Percentiles rank a stretch among this genome's conserved stretches.
Evolutionary conservation across 2,797 vertebrate species (phyloP).

Genomic region (Monodelphis domestica): DNA sequence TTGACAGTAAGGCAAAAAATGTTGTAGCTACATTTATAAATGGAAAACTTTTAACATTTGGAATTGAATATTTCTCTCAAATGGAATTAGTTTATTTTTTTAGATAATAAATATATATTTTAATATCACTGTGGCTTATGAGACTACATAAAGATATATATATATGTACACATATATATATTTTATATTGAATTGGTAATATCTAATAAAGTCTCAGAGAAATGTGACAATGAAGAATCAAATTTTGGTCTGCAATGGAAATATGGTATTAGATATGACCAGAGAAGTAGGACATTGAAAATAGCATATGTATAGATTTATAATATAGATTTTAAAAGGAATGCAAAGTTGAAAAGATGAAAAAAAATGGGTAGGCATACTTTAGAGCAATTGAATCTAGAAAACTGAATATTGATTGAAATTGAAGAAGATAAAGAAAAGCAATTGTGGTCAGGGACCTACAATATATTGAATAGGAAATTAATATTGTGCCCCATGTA

Average conservation of each 20-base stretch:
- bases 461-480: neutral
- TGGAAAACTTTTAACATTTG: neutral
- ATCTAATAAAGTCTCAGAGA: neutral
- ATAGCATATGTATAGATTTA: neutral
- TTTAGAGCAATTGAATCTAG: conserved; percentile 3
- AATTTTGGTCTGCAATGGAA: neutral
- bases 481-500: neutral
- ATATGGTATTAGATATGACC: neutral
- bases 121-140: neutral
- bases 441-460: neutral
- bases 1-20: neutral
- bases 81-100: neutral
- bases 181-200: no score
- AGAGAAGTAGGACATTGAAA: neutral
- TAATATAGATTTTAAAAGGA: neutral
- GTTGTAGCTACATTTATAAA: neutral
- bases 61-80: neutral
- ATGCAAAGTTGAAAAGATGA: neutral
- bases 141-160: neutral
- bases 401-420: conserved; percentile 35
- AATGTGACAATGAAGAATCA: neutral
- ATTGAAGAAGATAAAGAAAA: conserved; percentile 15
- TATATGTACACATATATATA: no score
- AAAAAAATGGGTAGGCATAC: conserved; percentile 40
- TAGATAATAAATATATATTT: neutral